A percentile compares a stretch with the other conserved stretches of the same genome.
Evolutionary conservation across 1,140 invertebrate genomes (phyloP).

Genomic region (Macrosteles quadrilineatus): DNA sequence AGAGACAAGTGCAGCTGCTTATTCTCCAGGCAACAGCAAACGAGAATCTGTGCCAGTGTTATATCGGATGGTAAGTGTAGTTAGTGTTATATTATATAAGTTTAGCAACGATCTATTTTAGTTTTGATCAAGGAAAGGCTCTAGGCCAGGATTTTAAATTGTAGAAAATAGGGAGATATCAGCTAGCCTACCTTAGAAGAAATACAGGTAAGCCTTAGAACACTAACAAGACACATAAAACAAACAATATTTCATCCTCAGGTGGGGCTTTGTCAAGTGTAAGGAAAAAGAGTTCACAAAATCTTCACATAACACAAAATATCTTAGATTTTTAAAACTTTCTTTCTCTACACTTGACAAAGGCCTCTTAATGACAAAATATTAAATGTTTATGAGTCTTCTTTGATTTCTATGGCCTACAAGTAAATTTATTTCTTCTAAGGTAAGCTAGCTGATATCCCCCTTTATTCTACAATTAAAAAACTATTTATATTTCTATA

Average conservation of each 20-base stretch:
- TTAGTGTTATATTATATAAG: neutral
- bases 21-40: slow-evolving; percentile 98
- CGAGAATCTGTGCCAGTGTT: slow-evolving; percentile 99
- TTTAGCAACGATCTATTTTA: neutral
- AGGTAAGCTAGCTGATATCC: too few relatives aligned
- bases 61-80: slow-evolving; percentile 86
- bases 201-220: too few relatives aligned
- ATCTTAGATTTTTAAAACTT: neutral
- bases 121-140: too few relatives aligned
- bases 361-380: neutral
- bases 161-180: too few relatives aligned
- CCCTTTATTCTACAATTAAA: neutral
- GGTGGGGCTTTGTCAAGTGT: neutral
- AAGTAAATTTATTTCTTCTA: neutral
- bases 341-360: neutral
- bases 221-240: too few relatives aligned
- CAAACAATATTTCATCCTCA: too few relatives aligned
- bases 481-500: too few relatives aligned
- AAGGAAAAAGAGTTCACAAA: neutral
- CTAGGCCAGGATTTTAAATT: too few relatives aligned
- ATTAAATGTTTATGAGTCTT: neutral
- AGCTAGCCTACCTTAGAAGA: too few relatives aligned
- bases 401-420: too few relatives aligned
- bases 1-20: slow-evolving; percentile 90
- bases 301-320: neutral